Conservation (phyloP, 2,888 invertebrate species). For the Marronus borbonicus region DNA sequence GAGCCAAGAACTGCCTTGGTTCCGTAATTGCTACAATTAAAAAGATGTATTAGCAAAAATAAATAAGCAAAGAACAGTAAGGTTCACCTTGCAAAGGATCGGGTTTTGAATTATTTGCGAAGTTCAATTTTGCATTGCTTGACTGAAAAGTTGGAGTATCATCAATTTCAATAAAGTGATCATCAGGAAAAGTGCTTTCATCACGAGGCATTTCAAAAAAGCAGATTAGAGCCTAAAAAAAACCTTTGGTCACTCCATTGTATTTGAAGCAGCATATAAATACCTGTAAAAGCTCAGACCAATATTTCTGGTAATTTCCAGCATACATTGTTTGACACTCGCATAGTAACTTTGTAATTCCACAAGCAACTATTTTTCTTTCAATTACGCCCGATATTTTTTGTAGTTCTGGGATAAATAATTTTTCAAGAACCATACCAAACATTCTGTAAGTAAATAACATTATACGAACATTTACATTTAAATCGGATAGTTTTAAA, state of each 20-base stretch:
- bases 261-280: conserved; percentile 8
- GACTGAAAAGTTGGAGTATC: conserved; percentile 90
- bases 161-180: conserved; percentile 91
- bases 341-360: conserved; percentile 87
- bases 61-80: no score
- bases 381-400: conserved; percentile 88
- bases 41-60: not conserved
- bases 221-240: conserved; percentile 82
- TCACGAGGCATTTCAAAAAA: conserved; percentile 93
- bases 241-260: conserved; percentile 47
- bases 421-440: conserved; percentile 93
- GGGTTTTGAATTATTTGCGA: conserved; percentile 82
- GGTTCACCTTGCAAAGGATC: conserved; percentile 82
- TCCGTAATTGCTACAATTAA: conserved; percentile 76
- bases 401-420: conserved; percentile 89
- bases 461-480: conserved; percentile 41
- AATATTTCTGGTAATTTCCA: conserved; percentile 78
- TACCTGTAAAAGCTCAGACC: conserved; percentile 76
- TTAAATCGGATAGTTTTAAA: not conserved
- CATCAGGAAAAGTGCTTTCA: conserved; percentile 84
- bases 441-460: conserved; percentile 81
- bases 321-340: conserved; percentile 81
- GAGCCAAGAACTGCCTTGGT: conserved; percentile 82
- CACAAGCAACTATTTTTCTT: conserved; percentile 92
- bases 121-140: conserved; percentile 89